Percentiles rank a stretch among this genome's conserved stretches.
These are phyloP conservation scores for Pantherophis guttatus DNA, from an alignment of 2,113 vertebrate species.

Conservation along the genomic window DNA sequence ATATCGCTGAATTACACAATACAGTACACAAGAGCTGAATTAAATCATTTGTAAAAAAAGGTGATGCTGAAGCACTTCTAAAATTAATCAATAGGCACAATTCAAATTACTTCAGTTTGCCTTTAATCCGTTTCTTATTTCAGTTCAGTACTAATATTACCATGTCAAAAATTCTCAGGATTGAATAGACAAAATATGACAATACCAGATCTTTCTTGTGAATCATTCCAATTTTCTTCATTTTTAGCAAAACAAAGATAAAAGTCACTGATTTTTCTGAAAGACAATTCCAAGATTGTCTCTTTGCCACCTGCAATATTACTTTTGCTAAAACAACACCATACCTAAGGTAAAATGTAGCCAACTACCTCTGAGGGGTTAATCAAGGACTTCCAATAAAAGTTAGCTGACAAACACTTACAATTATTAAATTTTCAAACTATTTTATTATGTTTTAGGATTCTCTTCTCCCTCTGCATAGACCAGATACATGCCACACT, in stretches of 20 bases:
- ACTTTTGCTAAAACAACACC: neutral
- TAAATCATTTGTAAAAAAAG: neutral
- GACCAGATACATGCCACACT: neutral
- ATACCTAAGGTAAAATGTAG: neutral
- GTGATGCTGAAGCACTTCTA: neutral
- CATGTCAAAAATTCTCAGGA: neutral
- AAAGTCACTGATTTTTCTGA: neutral
- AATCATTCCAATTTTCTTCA: neutral
- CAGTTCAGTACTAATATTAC: neutral
- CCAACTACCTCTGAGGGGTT: neutral
- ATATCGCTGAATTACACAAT: neutral
- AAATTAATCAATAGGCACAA: neutral
- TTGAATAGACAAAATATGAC: neutral
- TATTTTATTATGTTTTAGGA: neutral
- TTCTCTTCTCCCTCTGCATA: neutral
- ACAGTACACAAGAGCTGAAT: neutral
- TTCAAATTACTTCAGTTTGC: neutral
- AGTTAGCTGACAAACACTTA: neutral
- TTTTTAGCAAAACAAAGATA: neutral
- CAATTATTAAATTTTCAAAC: neutral
- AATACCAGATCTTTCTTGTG: neutral
- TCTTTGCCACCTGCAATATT: neutral
- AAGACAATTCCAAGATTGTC: neutral
- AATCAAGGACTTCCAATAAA: neutral
- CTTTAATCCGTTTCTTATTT: neutral